Conservation (phyloP, 2,797 vertebrate species). For the Poeciliopsis presidionis region DNA sequence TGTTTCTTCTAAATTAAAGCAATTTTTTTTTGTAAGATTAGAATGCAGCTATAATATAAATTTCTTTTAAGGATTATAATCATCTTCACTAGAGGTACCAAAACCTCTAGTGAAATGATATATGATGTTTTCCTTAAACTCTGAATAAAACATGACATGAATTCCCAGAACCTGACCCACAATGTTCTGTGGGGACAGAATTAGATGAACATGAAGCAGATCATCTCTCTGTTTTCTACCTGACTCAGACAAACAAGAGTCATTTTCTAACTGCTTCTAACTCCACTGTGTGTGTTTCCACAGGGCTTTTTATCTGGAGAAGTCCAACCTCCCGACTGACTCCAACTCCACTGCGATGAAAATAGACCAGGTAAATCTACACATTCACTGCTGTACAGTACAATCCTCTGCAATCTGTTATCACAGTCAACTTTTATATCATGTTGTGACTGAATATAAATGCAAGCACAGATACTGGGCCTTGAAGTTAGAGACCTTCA, state of each 20-base stretch:
- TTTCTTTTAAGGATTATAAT: not conserved
- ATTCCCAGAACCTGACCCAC: conserved; percentile 26
- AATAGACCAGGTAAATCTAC: conserved; percentile 92
- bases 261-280: conserved; percentile 7
- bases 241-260: conserved; percentile 50
- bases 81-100: not conserved
- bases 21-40: not conserved
- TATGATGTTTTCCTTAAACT: not conserved
- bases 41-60: not conserved
- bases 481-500: conserved; percentile 81
- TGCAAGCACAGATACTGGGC: conserved; percentile 83
- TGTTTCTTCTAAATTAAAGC: not conserved
- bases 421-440: conserved; percentile 56
- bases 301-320: conserved; percentile 97
- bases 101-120: too few relatives aligned
- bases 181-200: conserved; percentile 7
- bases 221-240: conserved; percentile 15
- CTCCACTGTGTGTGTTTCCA: not conserved
- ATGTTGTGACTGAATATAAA: conserved; percentile 79
- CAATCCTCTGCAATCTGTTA: too few relatives aligned
- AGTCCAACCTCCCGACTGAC: conserved; percentile 94
- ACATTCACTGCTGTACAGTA: conserved; percentile 21
- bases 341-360: conserved; percentile 94
- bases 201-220: conserved; percentile 23
- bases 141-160: not conserved